These are phyloP conservation scores for Ditylenchus weischeri DNA, from an alignment of 2,888 invertebrate genomes.

Conservation along the genomic window DNA sequence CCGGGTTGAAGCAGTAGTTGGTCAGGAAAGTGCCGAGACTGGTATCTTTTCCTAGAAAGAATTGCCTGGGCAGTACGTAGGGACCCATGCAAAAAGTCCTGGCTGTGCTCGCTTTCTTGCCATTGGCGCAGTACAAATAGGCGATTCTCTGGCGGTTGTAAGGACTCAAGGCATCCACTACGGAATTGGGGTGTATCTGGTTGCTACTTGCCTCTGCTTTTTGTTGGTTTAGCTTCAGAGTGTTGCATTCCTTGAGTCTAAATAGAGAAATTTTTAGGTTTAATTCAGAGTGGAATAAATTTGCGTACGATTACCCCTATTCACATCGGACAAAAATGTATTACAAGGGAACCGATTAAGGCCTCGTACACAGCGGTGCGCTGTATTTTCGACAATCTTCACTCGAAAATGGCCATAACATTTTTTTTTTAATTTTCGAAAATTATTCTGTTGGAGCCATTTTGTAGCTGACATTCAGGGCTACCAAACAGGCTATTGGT, in stretches of 20 bases:
- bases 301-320: too few species aligned
- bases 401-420: too few species aligned
- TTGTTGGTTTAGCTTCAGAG: slow-evolving; percentile 11
- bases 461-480: too few species aligned
- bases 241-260: slow-evolving; percentile 8
- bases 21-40: slow-evolving; percentile 88
- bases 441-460: too few species aligned
- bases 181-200: not conserved
- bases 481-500: too few species aligned
- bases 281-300: too few species aligned
- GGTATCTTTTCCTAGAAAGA: slow-evolving; percentile 88
- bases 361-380: too few species aligned
- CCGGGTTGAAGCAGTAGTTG: slow-evolving; percentile 64
- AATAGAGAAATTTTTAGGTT: not conserved
- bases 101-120: slow-evolving; percentile 67
- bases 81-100: slow-evolving; percentile 86
- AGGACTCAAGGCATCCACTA: slow-evolving; percentile 49
- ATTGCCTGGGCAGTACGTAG: slow-evolving; percentile 86
- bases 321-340: too few species aligned
- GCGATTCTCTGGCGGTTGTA: slow-evolving; percentile 72
- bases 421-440: too few species aligned
- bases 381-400: too few species aligned
- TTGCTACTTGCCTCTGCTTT: slow-evolving; percentile 16
- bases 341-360: too few species aligned
- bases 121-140: slow-evolving; percentile 75